A percentile compares a stretch with the other conserved stretches of the same genome.
phyloP scores from a whole-genome alignment of 2,888 invertebrate genomes.

The Bembecia ichneumoniformis region DNA sequence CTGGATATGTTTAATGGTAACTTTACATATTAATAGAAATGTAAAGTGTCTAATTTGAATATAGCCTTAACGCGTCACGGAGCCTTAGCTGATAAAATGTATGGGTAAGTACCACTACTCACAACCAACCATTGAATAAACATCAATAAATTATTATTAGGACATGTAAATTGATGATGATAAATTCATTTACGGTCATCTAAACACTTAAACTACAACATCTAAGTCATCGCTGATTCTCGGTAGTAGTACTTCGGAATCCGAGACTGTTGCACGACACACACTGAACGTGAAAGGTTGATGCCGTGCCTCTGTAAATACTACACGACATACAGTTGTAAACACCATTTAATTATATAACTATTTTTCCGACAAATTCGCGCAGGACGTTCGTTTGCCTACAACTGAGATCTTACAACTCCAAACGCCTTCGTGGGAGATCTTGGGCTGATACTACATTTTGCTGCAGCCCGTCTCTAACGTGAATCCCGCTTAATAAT shows the following conservation, averaged over 20 bases:
- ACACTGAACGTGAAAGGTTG: slow-evolving; percentile 12
- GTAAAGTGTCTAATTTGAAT: background rate
- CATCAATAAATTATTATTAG: slow-evolving; percentile 19
- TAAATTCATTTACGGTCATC: slow-evolving; percentile 9
- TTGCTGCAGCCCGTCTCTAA: too few species aligned
- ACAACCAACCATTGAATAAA: slow-evolving; percentile 22
- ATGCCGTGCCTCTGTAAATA: slow-evolving; percentile 5
- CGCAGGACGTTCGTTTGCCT: too few species aligned
- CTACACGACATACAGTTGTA: too few species aligned
- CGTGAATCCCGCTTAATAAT: too few species aligned
- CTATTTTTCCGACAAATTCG: too few species aligned
- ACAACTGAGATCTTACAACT: too few species aligned
- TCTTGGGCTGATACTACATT: too few species aligned
- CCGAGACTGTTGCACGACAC: slow-evolving; percentile 49
- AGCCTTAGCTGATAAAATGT: background rate
- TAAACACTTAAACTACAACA: slow-evolving; percentile 12
- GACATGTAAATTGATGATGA: slow-evolving; percentile 7
- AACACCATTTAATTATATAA: too few species aligned
- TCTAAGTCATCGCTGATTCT: slow-evolving; percentile 16
- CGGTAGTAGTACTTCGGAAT: slow-evolving; percentile 12
- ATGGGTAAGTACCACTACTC: slow-evolving; percentile 7
- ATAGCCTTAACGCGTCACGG: background rate
- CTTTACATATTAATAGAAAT: slow-evolving; percentile 31
- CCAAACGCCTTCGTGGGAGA: too few species aligned
- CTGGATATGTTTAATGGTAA: slow-evolving; percentile 57